These are phyloP conservation scores for Acanthosepion pharaonis DNA, from an alignment of 2,888 invertebrate genomes.

Conservation along the genomic window DNA sequence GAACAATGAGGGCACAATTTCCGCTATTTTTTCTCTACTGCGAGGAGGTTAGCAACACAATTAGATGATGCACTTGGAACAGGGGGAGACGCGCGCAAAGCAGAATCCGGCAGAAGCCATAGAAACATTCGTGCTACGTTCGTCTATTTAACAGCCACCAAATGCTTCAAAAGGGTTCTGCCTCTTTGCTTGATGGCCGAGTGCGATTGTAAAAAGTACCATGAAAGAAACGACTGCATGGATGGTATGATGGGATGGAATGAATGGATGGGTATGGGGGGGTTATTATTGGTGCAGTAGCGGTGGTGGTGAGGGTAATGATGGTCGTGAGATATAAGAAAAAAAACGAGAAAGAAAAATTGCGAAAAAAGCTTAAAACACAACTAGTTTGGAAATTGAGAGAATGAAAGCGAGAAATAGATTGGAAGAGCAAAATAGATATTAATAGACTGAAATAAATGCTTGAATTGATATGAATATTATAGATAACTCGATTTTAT, in stretches of 20 bases:
- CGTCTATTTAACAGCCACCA: not conserved
- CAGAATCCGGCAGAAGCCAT: not conserved
- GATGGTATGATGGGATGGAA: not conserved
- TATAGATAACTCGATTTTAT: too few species aligned
- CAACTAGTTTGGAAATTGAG: not conserved
- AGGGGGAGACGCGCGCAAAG: not conserved
- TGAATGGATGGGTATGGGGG: not conserved
- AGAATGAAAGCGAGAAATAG: not conserved
- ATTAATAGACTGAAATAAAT: not conserved
- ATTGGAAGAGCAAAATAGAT: not conserved
- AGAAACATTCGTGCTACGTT: not conserved
- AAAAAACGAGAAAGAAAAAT: not conserved
- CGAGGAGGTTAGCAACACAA: not conserved
- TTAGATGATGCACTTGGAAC: not conserved
- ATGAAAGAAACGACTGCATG: not conserved
- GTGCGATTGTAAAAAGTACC: not conserved
- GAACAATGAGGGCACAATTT: not conserved
- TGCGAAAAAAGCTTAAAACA: not conserved
- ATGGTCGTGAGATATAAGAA: not conserved
- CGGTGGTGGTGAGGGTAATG: not conserved
- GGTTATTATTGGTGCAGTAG: not conserved
- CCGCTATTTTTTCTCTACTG: not conserved
- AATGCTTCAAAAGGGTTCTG: not conserved
- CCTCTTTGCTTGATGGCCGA: slow-evolving; percentile 6
- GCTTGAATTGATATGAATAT: not conserved